These are phyloP conservation scores for Mesaphorura yosii DNA, from an alignment of 1,140 invertebrate species.

Conservation along the genomic window DNA sequence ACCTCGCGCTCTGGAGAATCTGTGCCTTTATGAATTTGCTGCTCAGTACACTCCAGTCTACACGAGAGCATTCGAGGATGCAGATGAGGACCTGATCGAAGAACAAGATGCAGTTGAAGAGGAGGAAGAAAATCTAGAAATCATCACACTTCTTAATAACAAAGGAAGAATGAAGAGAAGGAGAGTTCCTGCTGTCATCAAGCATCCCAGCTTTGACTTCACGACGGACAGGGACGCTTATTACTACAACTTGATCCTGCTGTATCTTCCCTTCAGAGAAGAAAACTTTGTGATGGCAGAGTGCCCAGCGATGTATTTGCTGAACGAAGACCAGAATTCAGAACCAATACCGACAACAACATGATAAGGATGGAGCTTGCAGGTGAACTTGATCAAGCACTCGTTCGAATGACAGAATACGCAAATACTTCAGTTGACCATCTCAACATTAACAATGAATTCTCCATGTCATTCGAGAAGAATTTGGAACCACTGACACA, in stretches of 20 bases:
- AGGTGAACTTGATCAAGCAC: not conserved
- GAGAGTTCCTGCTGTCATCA: not conserved
- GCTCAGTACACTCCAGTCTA: not conserved
- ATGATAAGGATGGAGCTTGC: not conserved
- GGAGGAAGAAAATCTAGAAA: not conserved
- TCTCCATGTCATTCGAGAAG: too few species aligned
- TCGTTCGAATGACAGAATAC: not conserved
- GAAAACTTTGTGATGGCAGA: not conserved
- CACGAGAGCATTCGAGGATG: not conserved
- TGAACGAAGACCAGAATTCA: not conserved
- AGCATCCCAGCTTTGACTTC: not conserved
- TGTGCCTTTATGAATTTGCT: constrained; percentile 6
- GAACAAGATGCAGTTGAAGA: not conserved
- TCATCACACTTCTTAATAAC: not conserved
- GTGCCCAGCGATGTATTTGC: not conserved
- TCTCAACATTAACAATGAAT: too few species aligned
- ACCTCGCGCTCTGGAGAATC: constrained; percentile 1
- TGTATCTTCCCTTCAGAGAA: not conserved
- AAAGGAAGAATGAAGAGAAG: not conserved
- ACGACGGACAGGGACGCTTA: not conserved
- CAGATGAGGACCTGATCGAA: not conserved
- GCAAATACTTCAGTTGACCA: not conserved
- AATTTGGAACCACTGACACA: not conserved
- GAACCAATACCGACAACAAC: not conserved
- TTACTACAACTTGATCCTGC: not conserved